Evolutionary conservation across 2,113 vertebrate species (phyloP), one percentile per base, ranked within the genome.

Genomic region (Atlantisia rogersi): DNA sequence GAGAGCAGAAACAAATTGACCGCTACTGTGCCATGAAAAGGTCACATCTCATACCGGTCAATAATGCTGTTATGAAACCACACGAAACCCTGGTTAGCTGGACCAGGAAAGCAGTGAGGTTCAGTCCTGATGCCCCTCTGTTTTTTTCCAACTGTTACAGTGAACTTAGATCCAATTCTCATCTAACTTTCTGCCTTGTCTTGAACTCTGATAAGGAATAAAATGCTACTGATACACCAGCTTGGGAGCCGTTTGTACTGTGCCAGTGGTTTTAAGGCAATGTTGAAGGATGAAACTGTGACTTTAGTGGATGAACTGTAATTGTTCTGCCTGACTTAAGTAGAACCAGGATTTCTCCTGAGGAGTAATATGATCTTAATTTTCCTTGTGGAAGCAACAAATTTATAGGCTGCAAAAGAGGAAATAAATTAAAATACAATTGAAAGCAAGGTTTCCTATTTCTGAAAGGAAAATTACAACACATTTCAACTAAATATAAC

Each of bases 31-130:
- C 60, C 84, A 26, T 40, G 74, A 60, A 79, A 88, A 97, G 90
- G 88, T 94, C 94, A 65, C 42, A 15, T 88, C 74, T 87, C 77
- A 29, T 4, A 14, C 39, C 1, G 7, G 69, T 94, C 95, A 86
- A 86, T 96, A 93, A 53, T 4, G 11, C 6, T 44, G 53, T 96
- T 96, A 96, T 5, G 69, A 93, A 94, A 92, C 53, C 9, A 8
- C 35, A 71, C 2, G 1, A 81, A 90, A 59, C 29, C n/a, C 53
- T 19, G 21, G 44, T 71, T 86, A 71, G 42, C 28, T 59, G 75
- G 79, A 76, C 39, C 35, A 75, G 46, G 32, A 68, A 4, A 6
- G 77, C 59, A 84, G 20, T 8, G 2, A 22, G 64, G 70, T 37
- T 58, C 67, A 40, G 26, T 44, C 28, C 40, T 0, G 0, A 32